phyloP scores from a whole-genome alignment of 2,797 vertebrate species.

The Poeciliopsis presidionis region DNA sequence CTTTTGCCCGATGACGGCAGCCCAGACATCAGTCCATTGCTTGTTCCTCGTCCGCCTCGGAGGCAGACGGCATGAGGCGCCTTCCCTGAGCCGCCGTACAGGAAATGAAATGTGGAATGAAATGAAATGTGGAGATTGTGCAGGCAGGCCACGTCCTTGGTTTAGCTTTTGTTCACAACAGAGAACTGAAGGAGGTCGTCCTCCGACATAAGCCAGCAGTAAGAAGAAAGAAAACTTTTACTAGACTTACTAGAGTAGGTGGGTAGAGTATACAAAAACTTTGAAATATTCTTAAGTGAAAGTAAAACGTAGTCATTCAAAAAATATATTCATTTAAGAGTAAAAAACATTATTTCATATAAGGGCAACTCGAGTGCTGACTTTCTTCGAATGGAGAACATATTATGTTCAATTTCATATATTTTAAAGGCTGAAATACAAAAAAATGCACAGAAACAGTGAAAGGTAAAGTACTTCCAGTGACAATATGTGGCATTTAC shows the following conservation, averaged over 20 bases:
- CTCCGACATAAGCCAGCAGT: constrained; percentile 9
- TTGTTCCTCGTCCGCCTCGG: constrained; percentile 51
- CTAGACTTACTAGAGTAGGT: constrained; percentile 7
- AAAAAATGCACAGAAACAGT: no score
- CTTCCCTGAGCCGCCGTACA: constrained; percentile 55
- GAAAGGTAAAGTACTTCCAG: no score
- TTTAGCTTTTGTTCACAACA: constrained; percentile 51
- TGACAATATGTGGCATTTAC: background rate
- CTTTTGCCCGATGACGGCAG: constrained; percentile 60
- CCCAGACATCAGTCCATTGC: constrained; percentile 60
- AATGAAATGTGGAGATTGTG: constrained; percentile 66
- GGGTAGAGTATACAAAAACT: no score
- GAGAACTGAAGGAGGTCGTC: constrained; percentile 35
- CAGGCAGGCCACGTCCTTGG: constrained; percentile 28
- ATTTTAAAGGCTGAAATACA: no score
- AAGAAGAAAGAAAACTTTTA: constrained; percentile 12
- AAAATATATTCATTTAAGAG: no score
- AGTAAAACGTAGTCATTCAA: no score
- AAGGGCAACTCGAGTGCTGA: no score
- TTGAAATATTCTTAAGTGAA: no score
- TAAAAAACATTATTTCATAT: no score
- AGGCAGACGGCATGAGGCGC: constrained; percentile 59
- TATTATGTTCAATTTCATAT: no score
- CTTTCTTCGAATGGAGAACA: no score
- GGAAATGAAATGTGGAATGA: constrained; percentile 75